Base-by-base conservation (phyloP, 1,140 invertebrate genomes). In the Maniola jurtina region DNA sequence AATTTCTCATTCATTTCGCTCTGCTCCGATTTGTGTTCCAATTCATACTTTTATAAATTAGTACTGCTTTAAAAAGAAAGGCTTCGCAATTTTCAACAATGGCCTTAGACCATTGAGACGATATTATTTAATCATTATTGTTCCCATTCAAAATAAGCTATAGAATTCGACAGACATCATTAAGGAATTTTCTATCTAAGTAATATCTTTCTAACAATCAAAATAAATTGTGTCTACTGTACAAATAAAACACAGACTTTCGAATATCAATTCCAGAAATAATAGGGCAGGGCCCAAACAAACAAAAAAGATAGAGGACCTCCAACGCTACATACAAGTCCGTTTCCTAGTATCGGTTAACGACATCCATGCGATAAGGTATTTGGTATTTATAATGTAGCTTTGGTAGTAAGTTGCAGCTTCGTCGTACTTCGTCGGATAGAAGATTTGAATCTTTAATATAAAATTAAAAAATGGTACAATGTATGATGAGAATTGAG, bases 251-350 rank as follows among this genome's bases (percentile, higher is more conserved):
- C 42, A 57, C 57, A 52, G n/a, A 9, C 14, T 40, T 61, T 55
- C 54, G 42, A 57, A 56, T 61, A 60, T 59, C 65, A 61, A 67
- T 67, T 67, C 59, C 65, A 50, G 65, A 57, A 57, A 57, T 61
- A 67, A 67, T 67, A 52, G 65, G 35, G 40, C 52, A 35, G 33
- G 59, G 34, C 61, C 66, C 57, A 60, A 68, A 68, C 40, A 68
- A 68, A 68, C 61, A 63, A 68, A 68, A 68, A 64, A 10, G 40
- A 54, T 34, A 59, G 36, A 50, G 66, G 61, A 60, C 61, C 56
- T 47, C 61, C 56, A 55, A 61, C 33, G 59, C 16, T 56, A 11
- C 33, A 15, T 14, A 59, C 56, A 36, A 67, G 42, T 56, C 25
- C 42, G 36, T 57, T 67, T 67, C 65, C 60, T 57, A 35, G 65